Base-by-base conservation (phyloP, 35 echinoderm and acorn worm genomes). In the Heliocidaris erythrogramma region DNA sequence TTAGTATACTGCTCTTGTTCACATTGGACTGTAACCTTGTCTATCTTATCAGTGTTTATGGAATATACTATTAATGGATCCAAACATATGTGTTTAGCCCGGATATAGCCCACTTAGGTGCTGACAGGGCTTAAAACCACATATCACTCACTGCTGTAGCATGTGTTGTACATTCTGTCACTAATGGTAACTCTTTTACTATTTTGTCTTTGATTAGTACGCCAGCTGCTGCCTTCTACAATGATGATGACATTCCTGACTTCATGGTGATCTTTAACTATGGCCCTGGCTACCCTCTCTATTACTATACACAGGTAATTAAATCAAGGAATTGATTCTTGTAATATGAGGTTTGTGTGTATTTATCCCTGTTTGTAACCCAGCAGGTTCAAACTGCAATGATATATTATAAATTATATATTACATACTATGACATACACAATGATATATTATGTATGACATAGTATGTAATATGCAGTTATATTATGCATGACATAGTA, bases 201-300 rank as follows among this genome's bases (percentile, higher is more conserved):
- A 2, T 84, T 4, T 88, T 14, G 21, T 86, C 31, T 89, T 48
- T 89, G 32, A 47, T 47, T 89, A 96, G 96, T 92, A 97, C 98
- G 0, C 98, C 98, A 86, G 98, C 93, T 27, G 86, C 95, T 85
- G 98, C 93, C n/a, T 99, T 92, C 47, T 99, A 89, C 94, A 99
- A 97, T 86, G 97, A 99, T 96, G 98, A 99, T 85, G 94, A 96
- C 32, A 48, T 99, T 32, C 96, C 98, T 48, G 98, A 99, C 65
- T 97, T 99, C 86, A 96, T 99, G 95, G 92, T 99, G 8, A 60
- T 94, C 18, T 97, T 94, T 49, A 97, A 97, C 85, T 94, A 97
- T 86, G 98, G 98, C 1, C 98, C 97, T 53, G 97, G 97, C 12
- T 99, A 97, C 60, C 98, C 98, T 48, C 53, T 99, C 24, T 99